Percentiles rank a stretch among this genome's conserved stretches.
Evolutionary conservation across 2,113 vertebrate species (phyloP).

Genomic region (Myxocyprinus asiaticus): DNA sequence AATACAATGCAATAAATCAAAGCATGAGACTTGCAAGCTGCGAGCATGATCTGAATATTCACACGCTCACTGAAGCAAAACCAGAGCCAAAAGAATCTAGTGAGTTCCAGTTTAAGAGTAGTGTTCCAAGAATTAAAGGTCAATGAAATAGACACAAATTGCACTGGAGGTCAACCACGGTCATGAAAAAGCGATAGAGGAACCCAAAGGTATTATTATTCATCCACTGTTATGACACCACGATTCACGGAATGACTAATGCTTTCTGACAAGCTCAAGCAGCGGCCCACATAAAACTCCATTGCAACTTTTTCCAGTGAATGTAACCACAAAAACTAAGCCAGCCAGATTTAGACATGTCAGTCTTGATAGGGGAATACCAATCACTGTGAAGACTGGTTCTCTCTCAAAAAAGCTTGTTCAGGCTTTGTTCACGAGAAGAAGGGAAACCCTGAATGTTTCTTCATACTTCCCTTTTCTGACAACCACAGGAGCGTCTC

Average conservation of each 20-base stretch:
- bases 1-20: constrained; percentile 28
- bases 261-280: constrained; percentile 39
- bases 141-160: constrained; percentile 25
- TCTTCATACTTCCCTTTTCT: constrained; percentile 43
- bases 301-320: constrained; percentile 50
- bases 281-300: constrained; percentile 32
- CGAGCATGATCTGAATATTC: constrained; percentile 7
- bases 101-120: background rate
- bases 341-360: constrained; percentile 44
- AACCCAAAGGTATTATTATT: constrained; percentile 39
- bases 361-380: constrained; percentile 52
- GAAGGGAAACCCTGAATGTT: constrained; percentile 50
- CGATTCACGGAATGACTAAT: constrained; percentile 50
- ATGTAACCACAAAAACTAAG: constrained; percentile 30
- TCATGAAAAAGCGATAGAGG: background rate
- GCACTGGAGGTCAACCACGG: background rate
- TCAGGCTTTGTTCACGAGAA: constrained; percentile 25
- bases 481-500: constrained; percentile 32
- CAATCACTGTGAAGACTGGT: constrained; percentile 29
- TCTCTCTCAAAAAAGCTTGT: constrained; percentile 33
- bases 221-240: constrained; percentile 46
- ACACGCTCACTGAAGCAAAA: background rate
- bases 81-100: background rate
- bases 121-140: constrained; percentile 16
- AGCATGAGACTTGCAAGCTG: background rate